phyloP scores from a whole-genome alignment of 2,888 invertebrate genomes.

The Lepidocyrtinus sp. region DNA sequence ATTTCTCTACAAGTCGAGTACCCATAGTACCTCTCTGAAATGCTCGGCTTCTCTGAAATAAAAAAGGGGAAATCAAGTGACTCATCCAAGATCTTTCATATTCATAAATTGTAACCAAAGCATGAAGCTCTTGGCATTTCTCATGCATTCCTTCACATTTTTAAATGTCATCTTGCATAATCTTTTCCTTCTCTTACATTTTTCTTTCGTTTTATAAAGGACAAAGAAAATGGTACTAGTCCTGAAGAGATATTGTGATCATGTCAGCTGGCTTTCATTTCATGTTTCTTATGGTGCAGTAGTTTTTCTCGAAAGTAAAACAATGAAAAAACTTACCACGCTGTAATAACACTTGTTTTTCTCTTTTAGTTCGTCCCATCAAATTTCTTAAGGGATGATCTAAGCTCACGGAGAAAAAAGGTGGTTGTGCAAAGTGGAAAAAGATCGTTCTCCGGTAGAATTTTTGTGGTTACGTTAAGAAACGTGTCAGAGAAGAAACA shows the following conservation, averaged over 20 bases:
- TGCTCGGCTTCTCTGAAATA: background rate
- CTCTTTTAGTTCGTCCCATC: background rate
- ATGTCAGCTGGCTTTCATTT: background rate
- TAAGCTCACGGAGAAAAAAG: background rate
- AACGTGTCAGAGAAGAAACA: background rate
- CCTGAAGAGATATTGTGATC: background rate
- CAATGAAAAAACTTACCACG: background rate
- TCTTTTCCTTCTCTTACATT: conserved; percentile 3
- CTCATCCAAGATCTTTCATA: background rate
- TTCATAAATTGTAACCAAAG: background rate
- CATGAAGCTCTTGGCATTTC: background rate
- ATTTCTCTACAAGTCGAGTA: conserved; percentile 14
- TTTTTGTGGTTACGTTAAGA: background rate
- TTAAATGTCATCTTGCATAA: conserved; percentile 15
- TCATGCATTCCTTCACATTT: conserved; percentile 10
- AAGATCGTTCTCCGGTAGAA: background rate
- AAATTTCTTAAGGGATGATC: background rate
- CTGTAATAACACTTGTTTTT: background rate
- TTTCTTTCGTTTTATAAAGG: background rate
- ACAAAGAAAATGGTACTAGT: background rate
- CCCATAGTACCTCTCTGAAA: background rate
- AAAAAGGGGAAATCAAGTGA: conserved; percentile 14
- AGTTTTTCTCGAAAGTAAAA: background rate
- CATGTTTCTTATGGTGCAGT: background rate
- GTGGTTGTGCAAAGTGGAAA: background rate